These are phyloP conservation scores for Melospiza melodia DNA, from an alignment of 2,113 vertebrate genomes.

Conservation along the genomic window DNA sequence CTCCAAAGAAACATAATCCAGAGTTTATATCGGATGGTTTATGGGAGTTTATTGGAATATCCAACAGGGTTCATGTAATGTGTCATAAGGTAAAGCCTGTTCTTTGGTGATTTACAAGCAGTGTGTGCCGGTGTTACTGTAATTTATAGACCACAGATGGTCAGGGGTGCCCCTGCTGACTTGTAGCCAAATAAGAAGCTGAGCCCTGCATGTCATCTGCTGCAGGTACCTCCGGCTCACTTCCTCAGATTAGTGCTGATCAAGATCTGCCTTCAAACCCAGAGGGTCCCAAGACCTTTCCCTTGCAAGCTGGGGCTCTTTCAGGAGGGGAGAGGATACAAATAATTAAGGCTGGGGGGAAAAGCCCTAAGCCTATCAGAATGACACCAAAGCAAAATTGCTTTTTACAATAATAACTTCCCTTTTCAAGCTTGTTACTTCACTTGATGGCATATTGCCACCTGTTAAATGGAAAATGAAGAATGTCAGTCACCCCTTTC, in stretches of 20 bases:
- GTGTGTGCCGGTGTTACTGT: conserved; percentile 76
- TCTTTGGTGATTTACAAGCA: conserved; percentile 82
- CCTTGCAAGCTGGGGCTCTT: background rate
- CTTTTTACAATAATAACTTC: background rate
- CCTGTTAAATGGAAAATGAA: background rate
- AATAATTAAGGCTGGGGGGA: background rate
- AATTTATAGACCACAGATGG: conserved; percentile 86
- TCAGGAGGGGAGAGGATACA: background rate
- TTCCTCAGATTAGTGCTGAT: conserved; percentile 65
- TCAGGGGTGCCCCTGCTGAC: conserved; percentile 75
- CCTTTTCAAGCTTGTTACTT: background rate
- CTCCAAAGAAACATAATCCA: conserved; percentile 74
- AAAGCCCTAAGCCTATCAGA: background rate
- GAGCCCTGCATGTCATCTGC: conserved; percentile 74
- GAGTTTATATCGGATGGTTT: conserved; percentile 78
- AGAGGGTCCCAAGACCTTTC: conserved; percentile 10
- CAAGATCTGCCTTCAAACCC: conserved; percentile 29
- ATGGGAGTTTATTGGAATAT: conserved; percentile 82
- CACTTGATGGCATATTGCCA: background rate
- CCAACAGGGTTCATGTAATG: conserved; percentile 81
- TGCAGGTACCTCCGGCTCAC: conserved; percentile 67
- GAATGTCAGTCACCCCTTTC: background rate
- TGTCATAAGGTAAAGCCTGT: conserved; percentile 82
- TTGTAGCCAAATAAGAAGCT: conserved; percentile 78
- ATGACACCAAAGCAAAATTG: background rate